Conservation (phyloP, 1,140 invertebrate genomes). For the Melitaea cinxia region DNA sequence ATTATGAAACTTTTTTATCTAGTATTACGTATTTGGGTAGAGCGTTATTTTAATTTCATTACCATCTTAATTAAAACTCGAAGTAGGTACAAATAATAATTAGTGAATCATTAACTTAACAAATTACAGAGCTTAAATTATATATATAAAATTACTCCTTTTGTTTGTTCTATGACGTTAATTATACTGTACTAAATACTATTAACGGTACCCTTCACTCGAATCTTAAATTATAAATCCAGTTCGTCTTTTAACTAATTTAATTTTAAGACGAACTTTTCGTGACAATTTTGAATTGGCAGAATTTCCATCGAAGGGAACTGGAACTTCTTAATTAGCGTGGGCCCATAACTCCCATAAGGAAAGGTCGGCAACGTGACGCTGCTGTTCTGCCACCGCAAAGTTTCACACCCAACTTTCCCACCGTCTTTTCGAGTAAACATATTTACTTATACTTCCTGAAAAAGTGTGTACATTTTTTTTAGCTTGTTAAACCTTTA, state of each 20-base stretch:
- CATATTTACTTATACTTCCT: neutral
- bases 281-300: slow-evolving; percentile 58
- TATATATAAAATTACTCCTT: slow-evolving; percentile 2
- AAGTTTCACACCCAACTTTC: neutral
- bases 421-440: neutral
- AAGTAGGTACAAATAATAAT: neutral
- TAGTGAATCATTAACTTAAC: neutral
- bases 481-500: neutral
- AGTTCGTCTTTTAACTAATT: slow-evolving; percentile 61
- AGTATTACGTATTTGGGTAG: neutral
- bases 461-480: no score
- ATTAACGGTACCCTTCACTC: slow-evolving; percentile 11
- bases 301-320: slow-evolving; percentile 50
- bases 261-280: slow-evolving; percentile 53
- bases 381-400: slow-evolving; percentile 27
- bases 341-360: slow-evolving; percentile 45
- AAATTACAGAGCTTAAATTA: slow-evolving; percentile 30
- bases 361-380: slow-evolving; percentile 49
- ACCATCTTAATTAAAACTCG: neutral
- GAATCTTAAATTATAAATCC: slow-evolving; percentile 55
- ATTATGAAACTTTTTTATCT: slow-evolving; percentile 7
- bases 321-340: slow-evolving; percentile 69
- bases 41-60: slow-evolving; percentile 2
- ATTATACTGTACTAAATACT: slow-evolving; percentile 33
- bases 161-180: slow-evolving; percentile 16